Conservation (phyloP, 2,888 invertebrate species). For the Anticlea derivata region DNA sequence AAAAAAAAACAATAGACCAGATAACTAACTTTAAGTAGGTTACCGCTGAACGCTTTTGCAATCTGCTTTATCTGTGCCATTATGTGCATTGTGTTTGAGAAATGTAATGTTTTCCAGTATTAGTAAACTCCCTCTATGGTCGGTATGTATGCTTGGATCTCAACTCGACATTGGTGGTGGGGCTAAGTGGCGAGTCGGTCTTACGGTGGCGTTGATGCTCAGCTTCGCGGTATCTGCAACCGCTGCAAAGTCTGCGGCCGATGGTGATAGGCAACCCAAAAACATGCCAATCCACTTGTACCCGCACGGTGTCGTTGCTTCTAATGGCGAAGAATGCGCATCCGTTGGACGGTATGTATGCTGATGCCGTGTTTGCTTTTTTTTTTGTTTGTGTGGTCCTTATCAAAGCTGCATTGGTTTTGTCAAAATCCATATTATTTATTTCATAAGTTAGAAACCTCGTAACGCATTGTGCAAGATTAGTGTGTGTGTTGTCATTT, state of each 20-base stretch:
- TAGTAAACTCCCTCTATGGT: slow-evolving; percentile 5
- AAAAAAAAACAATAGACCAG: no score
- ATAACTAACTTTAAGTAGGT: no score
- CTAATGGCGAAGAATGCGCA: slow-evolving; percentile 13
- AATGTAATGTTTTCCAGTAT: slow-evolving; percentile 21
- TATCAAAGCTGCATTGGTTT: no score
- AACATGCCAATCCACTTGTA: neutral
- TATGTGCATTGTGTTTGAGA: no score
- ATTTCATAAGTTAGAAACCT: no score
- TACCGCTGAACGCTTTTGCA: no score
- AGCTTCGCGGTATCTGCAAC: neutral
- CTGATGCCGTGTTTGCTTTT: neutral
- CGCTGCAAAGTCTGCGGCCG: no score
- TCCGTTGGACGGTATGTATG: slow-evolving; percentile 18
- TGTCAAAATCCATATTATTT: no score
- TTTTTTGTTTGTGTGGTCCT: neutral
- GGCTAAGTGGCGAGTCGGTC: slow-evolving; percentile 4
- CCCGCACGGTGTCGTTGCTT: neutral
- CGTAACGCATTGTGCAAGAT: no score
- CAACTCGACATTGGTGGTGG: slow-evolving; percentile 4
- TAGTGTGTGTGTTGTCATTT: no score
- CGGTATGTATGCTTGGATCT: slow-evolving; percentile 18
- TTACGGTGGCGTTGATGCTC: neutral
- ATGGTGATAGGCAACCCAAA: no score
- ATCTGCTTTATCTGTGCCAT: no score